Conservation (phyloP, 2,888 invertebrate species). For the Apoderus coryli region DNA sequence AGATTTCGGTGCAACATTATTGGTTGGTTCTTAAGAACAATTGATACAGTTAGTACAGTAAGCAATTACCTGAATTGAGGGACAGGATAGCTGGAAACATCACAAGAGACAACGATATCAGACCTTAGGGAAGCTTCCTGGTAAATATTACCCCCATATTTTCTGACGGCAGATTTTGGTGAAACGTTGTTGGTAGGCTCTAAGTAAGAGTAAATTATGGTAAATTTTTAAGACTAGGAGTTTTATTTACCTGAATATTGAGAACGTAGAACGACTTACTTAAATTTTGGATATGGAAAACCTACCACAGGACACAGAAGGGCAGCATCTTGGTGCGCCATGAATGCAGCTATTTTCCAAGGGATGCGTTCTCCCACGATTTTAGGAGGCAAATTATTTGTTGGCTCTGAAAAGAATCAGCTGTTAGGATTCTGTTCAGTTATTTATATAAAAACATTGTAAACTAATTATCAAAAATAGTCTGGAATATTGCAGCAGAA, state of each 20-base stretch:
- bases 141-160: slow-evolving; percentile 30
- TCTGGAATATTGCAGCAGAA: too few species aligned
- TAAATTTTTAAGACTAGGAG: not conserved
- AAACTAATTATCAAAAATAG: too few species aligned
- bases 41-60: not conserved
- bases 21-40: slow-evolving; percentile 44
- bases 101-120: slow-evolving; percentile 45
- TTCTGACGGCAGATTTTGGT: slow-evolving; percentile 31
- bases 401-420: slow-evolving; percentile 35
- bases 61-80: slow-evolving; percentile 32
- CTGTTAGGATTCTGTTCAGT: too few species aligned
- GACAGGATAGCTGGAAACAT: slow-evolving; percentile 53
- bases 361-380: slow-evolving; percentile 33
- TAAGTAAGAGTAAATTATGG: slow-evolving; percentile 1
- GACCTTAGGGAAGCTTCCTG: slow-evolving; percentile 26
- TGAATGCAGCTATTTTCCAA: slow-evolving; percentile 46
- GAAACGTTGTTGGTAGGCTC: slow-evolving; percentile 14
- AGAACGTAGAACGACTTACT: slow-evolving; percentile 39
- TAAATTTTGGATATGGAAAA: slow-evolving; percentile 54
- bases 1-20: slow-evolving; percentile 43
- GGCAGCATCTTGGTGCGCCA: slow-evolving; percentile 39
- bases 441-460: too few species aligned
- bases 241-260: not conserved
- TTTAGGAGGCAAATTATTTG: slow-evolving; percentile 35
- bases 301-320: slow-evolving; percentile 56